These are phyloP conservation scores for Orthosia cruda DNA, from an alignment of 2,888 invertebrate genomes.

Conservation along the genomic window DNA sequence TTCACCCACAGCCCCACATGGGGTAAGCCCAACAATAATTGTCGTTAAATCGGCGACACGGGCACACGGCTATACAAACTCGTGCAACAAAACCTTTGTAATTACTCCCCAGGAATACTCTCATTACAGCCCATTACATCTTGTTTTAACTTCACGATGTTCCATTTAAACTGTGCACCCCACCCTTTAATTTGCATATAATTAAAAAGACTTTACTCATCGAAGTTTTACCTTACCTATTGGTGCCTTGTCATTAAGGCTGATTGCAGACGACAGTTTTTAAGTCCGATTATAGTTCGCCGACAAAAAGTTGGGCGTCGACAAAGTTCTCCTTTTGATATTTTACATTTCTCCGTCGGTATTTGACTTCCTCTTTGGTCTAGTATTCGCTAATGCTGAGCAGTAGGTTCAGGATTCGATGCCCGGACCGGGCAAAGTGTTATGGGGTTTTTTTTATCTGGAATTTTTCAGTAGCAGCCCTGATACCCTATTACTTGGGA, in stretches of 20 bases:
- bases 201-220: conserved; percentile 72
- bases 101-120: conserved; percentile 54
- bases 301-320: neutral
- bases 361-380: neutral
- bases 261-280: conserved; percentile 22
- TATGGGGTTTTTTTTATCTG: no score
- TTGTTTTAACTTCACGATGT: conserved; percentile 40
- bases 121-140: conserved; percentile 45
- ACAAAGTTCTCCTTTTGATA: conserved; percentile 3
- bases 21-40: conserved; percentile 24
- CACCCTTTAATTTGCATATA: conserved; percentile 79
- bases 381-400: no score
- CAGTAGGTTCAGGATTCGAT: no score
- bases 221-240: conserved; percentile 58
- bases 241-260: conserved; percentile 47
- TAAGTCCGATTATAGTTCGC: conserved; percentile 11
- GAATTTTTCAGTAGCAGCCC: no score
- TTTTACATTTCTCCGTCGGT: neutral
- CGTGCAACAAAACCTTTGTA: conserved; percentile 50
- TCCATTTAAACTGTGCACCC: conserved; percentile 25
- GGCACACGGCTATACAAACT: conserved; percentile 47
- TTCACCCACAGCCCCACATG: neutral
- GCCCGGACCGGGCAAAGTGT: no score
- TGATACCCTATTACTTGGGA: no score
- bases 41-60: conserved; percentile 42